Base-by-base conservation (phyloP, 2,113 vertebrate species). In the Sminthopsis crassicaudata region DNA sequence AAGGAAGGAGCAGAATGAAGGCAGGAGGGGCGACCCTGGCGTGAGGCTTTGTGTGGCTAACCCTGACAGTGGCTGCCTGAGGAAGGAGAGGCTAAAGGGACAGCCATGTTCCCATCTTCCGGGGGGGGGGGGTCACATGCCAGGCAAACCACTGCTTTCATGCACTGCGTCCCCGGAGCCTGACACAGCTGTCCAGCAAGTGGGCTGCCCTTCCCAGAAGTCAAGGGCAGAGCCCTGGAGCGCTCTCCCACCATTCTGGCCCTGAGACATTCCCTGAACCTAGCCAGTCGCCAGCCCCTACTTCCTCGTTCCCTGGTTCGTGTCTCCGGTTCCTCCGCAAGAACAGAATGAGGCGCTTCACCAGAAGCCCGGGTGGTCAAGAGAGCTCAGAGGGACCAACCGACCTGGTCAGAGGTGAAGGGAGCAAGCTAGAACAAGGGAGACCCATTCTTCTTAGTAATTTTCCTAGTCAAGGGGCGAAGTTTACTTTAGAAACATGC, bases 391-490 rank as follows among this genome's bases (percentile, higher is more conserved):
- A 76, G 14, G 4, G 60, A 16, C 4, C 3, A 14, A 76, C 30
- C 4, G 10, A 67, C 14, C 1, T 36, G 60, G 36, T n/a, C 12
- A 67, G 57, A 60, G 27, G 27, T 11, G 57, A 36, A 30, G 30
- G 12, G 27, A 12, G 27, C 27, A 3, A 67, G 27, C 60, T n/a
- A 19, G 5, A n/a, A 3, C 0, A 2, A 16, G 3, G 30, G 11
- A 67, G 12, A 67, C 14, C 57, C 10, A 36, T 6, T 48, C 48
- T 6, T 48, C 48, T 48, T 48, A 7, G 48, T 48, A 48, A 6
- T 48, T 48, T 6, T 48, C 48, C 48, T 48, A 48, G 48, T 48
- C 50, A 51, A 10, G 50, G 50, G 50, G 50, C 9, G 10, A 51
- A 51, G 50, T 51, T 10, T 51, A 51, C 10, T n/a, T n/a, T n/a